phyloP scores from a whole-genome alignment of 23 tunicate genomes.

The Ciona savignyi region DNA sequence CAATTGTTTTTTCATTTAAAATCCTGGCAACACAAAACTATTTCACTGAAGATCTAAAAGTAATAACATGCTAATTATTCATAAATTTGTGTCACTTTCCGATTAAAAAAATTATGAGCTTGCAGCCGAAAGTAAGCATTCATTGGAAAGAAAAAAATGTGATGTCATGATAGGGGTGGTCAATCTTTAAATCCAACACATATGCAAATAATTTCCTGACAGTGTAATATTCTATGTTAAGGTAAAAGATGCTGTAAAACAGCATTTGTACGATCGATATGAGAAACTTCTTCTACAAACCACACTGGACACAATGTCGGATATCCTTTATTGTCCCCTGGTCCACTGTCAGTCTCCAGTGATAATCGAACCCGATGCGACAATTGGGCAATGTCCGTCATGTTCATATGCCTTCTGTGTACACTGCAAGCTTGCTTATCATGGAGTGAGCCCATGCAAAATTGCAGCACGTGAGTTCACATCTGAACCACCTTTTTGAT shows the following conservation, averaged over 20 bases:
- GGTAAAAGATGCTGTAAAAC: constrained; percentile 54
- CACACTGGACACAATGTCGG: constrained; percentile 73
- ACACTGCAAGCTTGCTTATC: constrained; percentile 58
- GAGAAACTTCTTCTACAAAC: constrained; percentile 60
- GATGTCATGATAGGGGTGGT: too few species aligned
- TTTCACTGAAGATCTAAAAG: too few species aligned
- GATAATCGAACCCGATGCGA: constrained; percentile 38
- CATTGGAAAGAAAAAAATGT: too few species aligned
- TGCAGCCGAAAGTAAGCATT: too few species aligned
- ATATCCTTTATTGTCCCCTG: constrained; percentile 70
- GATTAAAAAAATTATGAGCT: too few species aligned
- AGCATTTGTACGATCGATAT: constrained; percentile 53
- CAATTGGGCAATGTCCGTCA: constrained; percentile 58
- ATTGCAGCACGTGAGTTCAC: constrained; percentile 32
- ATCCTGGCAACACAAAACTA: too few species aligned
- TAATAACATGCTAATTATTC: too few species aligned
- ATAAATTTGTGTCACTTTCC: too few species aligned
- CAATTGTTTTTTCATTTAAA: too few species aligned
- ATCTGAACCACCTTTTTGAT: not conserved
- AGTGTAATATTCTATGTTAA: not conserved
- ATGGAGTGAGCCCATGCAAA: constrained; percentile 72
- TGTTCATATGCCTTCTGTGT: constrained; percentile 80
- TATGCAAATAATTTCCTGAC: too few species aligned
- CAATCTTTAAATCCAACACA: too few species aligned
- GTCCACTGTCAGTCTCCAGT: constrained; percentile 66